These are phyloP conservation scores for Elephantulus edwardii DNA, from an alignment of 2,113 vertebrate species.

Conservation along the genomic window DNA sequence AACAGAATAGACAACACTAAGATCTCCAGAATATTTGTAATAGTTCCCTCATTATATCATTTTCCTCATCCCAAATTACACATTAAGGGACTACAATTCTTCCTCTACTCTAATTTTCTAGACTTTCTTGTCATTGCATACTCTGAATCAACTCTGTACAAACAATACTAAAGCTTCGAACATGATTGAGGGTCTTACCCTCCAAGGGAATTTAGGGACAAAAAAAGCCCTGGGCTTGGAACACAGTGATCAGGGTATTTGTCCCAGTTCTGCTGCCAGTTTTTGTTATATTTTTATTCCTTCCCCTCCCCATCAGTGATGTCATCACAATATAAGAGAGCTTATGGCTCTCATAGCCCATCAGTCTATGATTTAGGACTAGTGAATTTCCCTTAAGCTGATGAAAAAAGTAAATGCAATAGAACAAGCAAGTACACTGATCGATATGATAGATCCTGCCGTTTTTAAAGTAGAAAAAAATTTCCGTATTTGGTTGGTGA, in stretches of 20 bases:
- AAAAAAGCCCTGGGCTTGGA: not conserved
- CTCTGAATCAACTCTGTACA: constrained; percentile 28
- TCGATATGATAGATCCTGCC: not conserved
- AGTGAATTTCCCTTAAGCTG: not conserved
- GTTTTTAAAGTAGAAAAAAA: not conserved
- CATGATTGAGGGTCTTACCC: not conserved
- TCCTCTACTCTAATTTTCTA: not conserved
- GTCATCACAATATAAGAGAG: not conserved
- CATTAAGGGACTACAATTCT: not conserved
- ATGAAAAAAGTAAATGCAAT: not conserved
- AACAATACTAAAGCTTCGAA: constrained; percentile 4
- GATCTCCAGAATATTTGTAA: not conserved
- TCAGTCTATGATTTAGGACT: not conserved
- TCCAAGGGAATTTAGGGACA: not conserved
- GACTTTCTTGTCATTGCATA: not conserved
- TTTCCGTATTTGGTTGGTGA: not conserved
- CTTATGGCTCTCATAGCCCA: not conserved
- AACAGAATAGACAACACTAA: not conserved
- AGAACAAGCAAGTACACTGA: not conserved
- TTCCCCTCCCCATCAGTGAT: not conserved
- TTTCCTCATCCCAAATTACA: not conserved
- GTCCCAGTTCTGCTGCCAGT: not conserved
- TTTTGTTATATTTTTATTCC: not conserved
- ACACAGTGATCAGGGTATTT: not conserved
- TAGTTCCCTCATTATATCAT: not conserved